These are phyloP conservation scores for Sarcophaga rosellei DNA, from an alignment of 2,888 invertebrate genomes.

Conservation along the genomic window DNA sequence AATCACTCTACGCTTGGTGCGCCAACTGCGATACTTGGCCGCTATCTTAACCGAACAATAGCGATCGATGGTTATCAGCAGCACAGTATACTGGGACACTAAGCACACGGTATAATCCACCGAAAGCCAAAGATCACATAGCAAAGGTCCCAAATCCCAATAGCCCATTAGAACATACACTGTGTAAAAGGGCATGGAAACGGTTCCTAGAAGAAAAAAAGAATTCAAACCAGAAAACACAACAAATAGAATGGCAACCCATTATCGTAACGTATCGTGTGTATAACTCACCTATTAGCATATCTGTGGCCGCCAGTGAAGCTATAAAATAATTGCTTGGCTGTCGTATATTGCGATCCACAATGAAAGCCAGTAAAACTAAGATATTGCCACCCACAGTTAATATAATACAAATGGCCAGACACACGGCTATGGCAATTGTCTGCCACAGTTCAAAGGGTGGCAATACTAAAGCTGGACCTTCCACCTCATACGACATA, in stretches of 20 bases:
- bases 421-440: conserved; percentile 91
- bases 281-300: conserved; percentile 89
- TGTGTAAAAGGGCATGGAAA: conserved; percentile 99
- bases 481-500: conserved; percentile 70
- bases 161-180: conserved; percentile 97
- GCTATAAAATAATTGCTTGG: conserved; percentile 99
- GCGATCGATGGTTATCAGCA: conserved; percentile 98
- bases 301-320: conserved; percentile 97
- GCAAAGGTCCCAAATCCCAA: conserved; percentile 97
- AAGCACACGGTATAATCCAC: conserved; percentile 99
- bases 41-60: conserved; percentile 99
- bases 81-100: conserved; percentile 99
- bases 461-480: conserved; percentile 85
- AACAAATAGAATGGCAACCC: background rate
- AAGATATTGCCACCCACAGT: conserved; percentile 98
- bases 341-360: conserved; percentile 95
- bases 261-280: background rate
- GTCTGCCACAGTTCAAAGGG: conserved; percentile 96
- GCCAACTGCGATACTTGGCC: conserved; percentile 97
- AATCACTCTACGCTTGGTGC: conserved; percentile 95
- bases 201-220: conserved; percentile 86
- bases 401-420: conserved; percentile 93
- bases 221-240: conserved; percentile 53
- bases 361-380: conserved; percentile 96
- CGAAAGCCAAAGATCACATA: conserved; percentile 99